These are phyloP conservation scores for Pseudomyrmex cubaensis DNA, from an alignment of 1,140 invertebrate species.

Conservation along the genomic window DNA sequence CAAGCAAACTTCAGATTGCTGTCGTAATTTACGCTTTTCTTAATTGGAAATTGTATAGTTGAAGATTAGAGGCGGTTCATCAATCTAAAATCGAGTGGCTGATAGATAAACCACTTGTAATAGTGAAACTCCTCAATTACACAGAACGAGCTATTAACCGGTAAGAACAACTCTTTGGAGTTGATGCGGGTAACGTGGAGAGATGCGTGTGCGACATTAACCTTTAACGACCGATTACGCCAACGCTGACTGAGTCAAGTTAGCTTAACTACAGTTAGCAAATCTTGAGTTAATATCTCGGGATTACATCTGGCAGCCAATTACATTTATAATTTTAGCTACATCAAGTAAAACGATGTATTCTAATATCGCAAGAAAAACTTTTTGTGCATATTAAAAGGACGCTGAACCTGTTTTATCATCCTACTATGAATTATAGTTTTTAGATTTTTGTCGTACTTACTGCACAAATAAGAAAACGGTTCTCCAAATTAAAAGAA, in stretches of 20 bases:
- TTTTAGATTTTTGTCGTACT: too few species aligned
- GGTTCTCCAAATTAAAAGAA: too few species aligned
- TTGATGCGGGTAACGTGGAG: slow-evolving; percentile 35
- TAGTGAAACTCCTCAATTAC: slow-evolving; percentile 45
- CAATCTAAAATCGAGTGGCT: slow-evolving; percentile 1
- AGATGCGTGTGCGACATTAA: slow-evolving; percentile 39
- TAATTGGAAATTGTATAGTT: slow-evolving; percentile 32
- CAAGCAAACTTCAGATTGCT: background rate
- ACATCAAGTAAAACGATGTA: slow-evolving; percentile 4
- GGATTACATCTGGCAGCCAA: background rate
- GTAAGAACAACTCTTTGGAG: slow-evolving; percentile 33
- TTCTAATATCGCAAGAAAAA: background rate
- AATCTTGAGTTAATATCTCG: slow-evolving; percentile 37
- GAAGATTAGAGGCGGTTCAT: slow-evolving; percentile 7
- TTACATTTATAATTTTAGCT: slow-evolving; percentile 13
- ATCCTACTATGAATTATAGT: too few species aligned
- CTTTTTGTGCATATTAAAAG: too few species aligned
- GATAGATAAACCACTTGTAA: slow-evolving; percentile 38
- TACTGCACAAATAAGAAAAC: too few species aligned
- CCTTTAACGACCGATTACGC: slow-evolving; percentile 34
- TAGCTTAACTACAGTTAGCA: slow-evolving; percentile 34
- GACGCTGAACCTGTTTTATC: too few species aligned
- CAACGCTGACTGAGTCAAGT: slow-evolving; percentile 19
- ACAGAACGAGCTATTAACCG: slow-evolving; percentile 45
- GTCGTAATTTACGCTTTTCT: slow-evolving; percentile 2